Evolutionary conservation across 2,888 invertebrate species (phyloP).

Genomic region (Sussaba pulchella): DNA sequence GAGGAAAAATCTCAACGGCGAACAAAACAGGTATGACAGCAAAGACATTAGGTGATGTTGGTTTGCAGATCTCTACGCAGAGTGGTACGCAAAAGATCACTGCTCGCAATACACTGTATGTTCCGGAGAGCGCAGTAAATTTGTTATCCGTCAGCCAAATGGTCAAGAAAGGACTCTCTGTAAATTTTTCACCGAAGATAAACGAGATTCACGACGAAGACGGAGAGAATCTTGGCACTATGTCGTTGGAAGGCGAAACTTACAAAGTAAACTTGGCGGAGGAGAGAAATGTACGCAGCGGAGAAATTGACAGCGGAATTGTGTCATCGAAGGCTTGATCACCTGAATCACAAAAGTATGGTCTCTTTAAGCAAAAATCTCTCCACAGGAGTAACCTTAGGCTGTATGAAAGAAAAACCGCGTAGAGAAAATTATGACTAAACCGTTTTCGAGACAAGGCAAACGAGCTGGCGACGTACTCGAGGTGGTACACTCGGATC

Average conservation of each 20-base stretch:
- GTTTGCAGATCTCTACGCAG: slow-evolving; percentile 2
- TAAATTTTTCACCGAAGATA: slow-evolving; percentile 1
- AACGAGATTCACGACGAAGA: slow-evolving; percentile 8
- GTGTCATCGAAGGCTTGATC: slow-evolving; percentile 23
- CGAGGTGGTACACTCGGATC: slow-evolving; percentile 45
- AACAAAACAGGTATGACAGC: slow-evolving; percentile 16
- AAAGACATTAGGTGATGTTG: slow-evolving; percentile 4
- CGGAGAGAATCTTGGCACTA: slow-evolving; percentile 3
- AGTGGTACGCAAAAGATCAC: slow-evolving; percentile 1
- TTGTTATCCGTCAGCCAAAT: slow-evolving; percentile 11
- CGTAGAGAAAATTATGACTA: too few relatives aligned
- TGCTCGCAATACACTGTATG: slow-evolving; percentile 10
- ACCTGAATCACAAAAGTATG: slow-evolving; percentile 1
- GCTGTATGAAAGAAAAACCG: slow-evolving; percentile 2
- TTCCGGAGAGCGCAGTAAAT: slow-evolving; percentile 1
- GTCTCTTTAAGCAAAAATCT: background rate
- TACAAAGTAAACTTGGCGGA: slow-evolving; percentile 1
- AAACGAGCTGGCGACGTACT: slow-evolving; percentile 17
- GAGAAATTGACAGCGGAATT: background rate
- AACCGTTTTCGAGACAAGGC: too few relatives aligned
- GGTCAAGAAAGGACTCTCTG: background rate
- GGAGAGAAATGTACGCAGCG: slow-evolving; percentile 9
- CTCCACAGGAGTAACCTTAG: slow-evolving; percentile 6
- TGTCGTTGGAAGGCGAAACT: slow-evolving; percentile 10
- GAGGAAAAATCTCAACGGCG: slow-evolving; percentile 13